phyloP scores from a whole-genome alignment of 2,113 vertebrate species.

The Silurus asotus region DNA sequence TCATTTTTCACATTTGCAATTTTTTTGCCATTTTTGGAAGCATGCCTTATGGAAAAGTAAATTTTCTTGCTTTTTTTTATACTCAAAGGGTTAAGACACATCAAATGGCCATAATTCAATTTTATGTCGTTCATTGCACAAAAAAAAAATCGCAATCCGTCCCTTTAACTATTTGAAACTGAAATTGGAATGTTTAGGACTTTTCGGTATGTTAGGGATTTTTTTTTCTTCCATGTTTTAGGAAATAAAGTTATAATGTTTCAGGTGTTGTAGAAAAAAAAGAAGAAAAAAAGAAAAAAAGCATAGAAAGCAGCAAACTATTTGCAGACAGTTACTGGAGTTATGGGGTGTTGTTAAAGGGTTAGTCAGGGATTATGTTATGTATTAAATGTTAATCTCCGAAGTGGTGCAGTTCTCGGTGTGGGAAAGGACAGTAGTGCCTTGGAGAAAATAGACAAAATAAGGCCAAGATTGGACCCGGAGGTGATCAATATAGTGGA shows the following conservation, averaged over 20 bases:
- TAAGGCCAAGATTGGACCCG: conserved; percentile 28
- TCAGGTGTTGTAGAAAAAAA: conserved; percentile 50
- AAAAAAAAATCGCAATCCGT: conserved; percentile 49
- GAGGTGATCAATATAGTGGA: conserved; percentile 32
- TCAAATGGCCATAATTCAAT: not conserved
- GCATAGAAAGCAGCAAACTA: conserved; percentile 63
- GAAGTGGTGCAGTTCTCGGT: conserved; percentile 72
- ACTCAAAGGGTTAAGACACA: conserved; percentile 72
- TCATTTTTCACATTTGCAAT: conserved; percentile 6
- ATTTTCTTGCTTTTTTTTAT: not conserved
- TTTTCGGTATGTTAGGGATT: conserved; percentile 25
- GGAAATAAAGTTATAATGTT: conserved; percentile 33
- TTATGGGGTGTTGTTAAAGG: conserved; percentile 67
- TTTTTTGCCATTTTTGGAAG: not conserved
- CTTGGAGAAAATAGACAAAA: conserved; percentile 18
- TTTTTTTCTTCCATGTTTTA: not conserved
- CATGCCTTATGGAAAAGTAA: not conserved
- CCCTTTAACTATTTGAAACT: conserved; percentile 70
- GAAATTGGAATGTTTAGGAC: conserved; percentile 19
- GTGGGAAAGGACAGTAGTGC: conserved; percentile 17
- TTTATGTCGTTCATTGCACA: conserved; percentile 31
- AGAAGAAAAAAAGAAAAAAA: conserved; percentile 50
- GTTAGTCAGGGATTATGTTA: conserved; percentile 84
- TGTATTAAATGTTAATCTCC: conserved; percentile 68
- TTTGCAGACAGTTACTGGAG: conserved; percentile 71